Percentiles rank a stretch among this genome's conserved stretches.
Conservation (phyloP, 1,140 invertebrate species). For the Panonychus citri region DNA sequence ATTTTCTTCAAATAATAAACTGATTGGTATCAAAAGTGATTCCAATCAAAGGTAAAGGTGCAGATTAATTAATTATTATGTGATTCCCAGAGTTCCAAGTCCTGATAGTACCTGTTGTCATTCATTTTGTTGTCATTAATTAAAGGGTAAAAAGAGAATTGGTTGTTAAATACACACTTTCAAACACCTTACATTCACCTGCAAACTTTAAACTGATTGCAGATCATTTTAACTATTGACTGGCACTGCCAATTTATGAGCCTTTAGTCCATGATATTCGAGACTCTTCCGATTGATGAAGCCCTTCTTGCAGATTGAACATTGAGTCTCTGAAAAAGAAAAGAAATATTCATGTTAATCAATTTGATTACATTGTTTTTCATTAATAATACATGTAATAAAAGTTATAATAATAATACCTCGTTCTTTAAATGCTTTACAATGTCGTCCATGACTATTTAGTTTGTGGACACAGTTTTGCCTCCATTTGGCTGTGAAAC, state of each 20-base stretch:
- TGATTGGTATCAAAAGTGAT: too few species aligned
- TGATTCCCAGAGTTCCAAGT: constrained; percentile 40
- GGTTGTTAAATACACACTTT: constrained; percentile 1
- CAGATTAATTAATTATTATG: too few species aligned
- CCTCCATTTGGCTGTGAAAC: neutral
- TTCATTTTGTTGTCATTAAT: constrained; percentile 71
- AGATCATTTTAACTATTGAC: neutral
- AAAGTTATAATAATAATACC: neutral
- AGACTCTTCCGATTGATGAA: neutral
- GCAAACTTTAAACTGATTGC: neutral
- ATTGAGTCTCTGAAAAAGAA: neutral
- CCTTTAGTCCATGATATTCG: neutral
- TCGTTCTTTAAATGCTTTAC: neutral
- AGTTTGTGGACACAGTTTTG: neutral
- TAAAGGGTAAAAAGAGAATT: constrained; percentile 53
- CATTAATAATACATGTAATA: too few species aligned
- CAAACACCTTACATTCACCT: too few species aligned
- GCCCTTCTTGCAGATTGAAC: neutral
- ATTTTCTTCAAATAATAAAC: too few species aligned
- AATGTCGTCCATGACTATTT: neutral
- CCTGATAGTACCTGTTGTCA: constrained; percentile 73
- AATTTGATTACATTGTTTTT: too few species aligned
- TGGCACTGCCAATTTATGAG: neutral
- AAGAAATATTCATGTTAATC: too few species aligned
- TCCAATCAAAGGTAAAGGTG: too few species aligned